Evolutionary conservation across 2,113 vertebrate species (phyloP), one percentile per base, ranked within the genome.

Genomic region (Glaucidium brasilianum): DNA sequence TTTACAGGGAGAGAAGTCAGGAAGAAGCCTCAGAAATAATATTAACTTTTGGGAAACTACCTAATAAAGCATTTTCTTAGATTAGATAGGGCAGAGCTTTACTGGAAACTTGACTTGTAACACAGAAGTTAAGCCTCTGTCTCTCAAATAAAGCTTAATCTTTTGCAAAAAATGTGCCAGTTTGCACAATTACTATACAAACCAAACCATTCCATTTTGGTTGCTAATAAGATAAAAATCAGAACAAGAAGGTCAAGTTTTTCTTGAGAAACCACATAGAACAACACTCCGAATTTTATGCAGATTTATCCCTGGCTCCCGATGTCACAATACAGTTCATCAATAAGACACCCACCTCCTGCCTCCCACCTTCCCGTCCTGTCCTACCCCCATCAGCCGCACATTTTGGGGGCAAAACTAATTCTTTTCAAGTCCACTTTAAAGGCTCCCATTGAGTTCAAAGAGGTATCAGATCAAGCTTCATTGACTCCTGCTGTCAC

Each of bases 31-130:
- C 1, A 0, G 68, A 84, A 94, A 82, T 71, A 58, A 63, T 69
- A 81, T 52, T 67, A 90, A 72, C 69, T 90, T 92, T 78, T 12
- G 27, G 64, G 37, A 78, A 91, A 63, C 63, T 74, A 73, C 22
- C 29, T 67, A 77, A 87, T 63, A 77, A 94, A 84, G 55, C 32
- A 18, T 87, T 78, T 91, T 80, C 43, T 71, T 78, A 86, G 58
- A 80, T 66, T 26, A 85, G 49, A 32, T 7, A 78, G 20, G 26
- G 49, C 21, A 92, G 56, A 92, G 39, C 49, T 85, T 87, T 64
- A 20, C 69, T 90, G 34, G 80, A 77, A 90, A 21, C 47, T 68
- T 25, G 41, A 58, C 63, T 80, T 43, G 11, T 56, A 85, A 43
- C 39, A 55, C 10, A 50, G 39, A 77, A 85, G 56, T n/a, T 62